Evolutionary conservation across 92 coral and sea anemone genomes (phyloP), one percentile per base, ranked within the genome.

Genomic region (Phymanthus crucifer): DNA sequence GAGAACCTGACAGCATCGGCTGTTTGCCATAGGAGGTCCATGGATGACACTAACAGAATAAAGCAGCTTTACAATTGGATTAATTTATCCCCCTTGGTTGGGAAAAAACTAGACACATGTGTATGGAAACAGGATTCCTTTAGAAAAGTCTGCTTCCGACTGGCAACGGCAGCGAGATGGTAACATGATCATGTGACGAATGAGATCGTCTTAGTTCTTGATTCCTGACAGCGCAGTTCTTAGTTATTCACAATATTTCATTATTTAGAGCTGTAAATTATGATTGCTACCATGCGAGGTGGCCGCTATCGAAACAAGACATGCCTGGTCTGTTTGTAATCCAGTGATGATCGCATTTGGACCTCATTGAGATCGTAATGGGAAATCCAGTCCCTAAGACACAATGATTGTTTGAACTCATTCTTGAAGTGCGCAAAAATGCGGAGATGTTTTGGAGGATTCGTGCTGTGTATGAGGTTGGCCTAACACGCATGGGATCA

Each of bases 101-200:
- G 68, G 68, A 9, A 61, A 61, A 61, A 61, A 61, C 68, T 61
- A 61, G 68, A 61, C 68, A 61, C 13, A 27, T 61, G 68, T 61
- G 17, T 27, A 11, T 12, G 10, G 68, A 61, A 61, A 61, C 34
- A 61, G 33, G 68, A 61, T 61, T 61, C 68, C 13, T 61, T 61
- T 61, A 27, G 21, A 54, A 54, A 54, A 19, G 27, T 54, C 64
- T 54, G 64, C 64, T 54, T 61, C 68, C 68, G 68, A 34, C 34
- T 24, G 27, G 10, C 10, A 54, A 54, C 17, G 26, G 36, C 1
- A 18, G 33, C 4, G 34, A 23, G 68, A 27, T 61, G 68, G 26
- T 61, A 10, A 61, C 4, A 61, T 61, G 16, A 61, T 61, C 68
- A 61, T 34, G 68, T 29, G 64, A 54, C n/a, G 27, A 34, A n/a